Conservation (phyloP, 2,888 invertebrate species). For the Dioctria linearis region DNA sequence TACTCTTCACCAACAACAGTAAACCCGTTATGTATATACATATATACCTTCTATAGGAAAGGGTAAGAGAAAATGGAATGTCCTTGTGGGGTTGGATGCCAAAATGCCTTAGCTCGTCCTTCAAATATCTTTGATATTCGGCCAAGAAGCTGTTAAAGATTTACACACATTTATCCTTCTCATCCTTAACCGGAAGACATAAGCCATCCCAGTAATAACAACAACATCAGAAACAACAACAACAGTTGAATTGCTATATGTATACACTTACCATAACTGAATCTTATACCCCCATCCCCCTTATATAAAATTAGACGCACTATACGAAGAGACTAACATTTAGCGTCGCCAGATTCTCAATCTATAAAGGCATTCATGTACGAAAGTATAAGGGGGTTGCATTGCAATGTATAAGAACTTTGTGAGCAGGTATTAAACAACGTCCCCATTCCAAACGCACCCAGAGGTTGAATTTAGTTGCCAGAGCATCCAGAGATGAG, state of each 20-base stretch:
- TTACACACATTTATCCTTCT: not conserved
- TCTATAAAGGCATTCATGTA: not conserved
- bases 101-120: conserved; percentile 3
- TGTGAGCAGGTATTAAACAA: conserved; percentile 26
- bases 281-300: conserved; percentile 20
- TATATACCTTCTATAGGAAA: no score
- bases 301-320: not conserved
- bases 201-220: not conserved
- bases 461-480: conserved; percentile 12
- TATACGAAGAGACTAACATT: not conserved
- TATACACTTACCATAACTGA: conserved; percentile 33
- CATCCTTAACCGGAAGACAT: not conserved
- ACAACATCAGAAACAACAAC: conserved; percentile 10
- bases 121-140: conserved; percentile 34
- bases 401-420: not conserved
- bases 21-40: not conserved
- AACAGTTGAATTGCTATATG: not conserved
- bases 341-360: conserved; percentile 4
- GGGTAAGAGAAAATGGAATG: no score
- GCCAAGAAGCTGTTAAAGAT: conserved; percentile 40
- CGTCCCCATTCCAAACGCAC: not conserved
- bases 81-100: not conserved
- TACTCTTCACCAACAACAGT: conserved; percentile 49
- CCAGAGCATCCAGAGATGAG: conserved; percentile 29
- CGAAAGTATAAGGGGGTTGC: not conserved